phyloP scores from a whole-genome alignment of 2,797 vertebrate genomes.

The Platalea minor region DNA sequence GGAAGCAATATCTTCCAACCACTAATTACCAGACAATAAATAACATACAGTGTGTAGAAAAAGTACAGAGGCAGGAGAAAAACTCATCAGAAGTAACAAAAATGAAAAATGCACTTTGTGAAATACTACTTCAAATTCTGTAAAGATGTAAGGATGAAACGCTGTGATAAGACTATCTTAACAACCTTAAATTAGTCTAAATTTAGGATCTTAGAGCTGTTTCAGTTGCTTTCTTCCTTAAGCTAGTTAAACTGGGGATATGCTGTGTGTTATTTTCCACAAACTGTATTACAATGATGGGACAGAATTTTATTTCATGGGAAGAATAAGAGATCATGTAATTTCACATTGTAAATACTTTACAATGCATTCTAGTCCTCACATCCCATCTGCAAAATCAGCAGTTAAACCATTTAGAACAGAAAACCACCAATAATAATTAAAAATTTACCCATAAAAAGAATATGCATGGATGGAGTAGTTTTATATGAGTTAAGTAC shows the following conservation, averaged over 20 bases:
- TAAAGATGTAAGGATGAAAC: neutral
- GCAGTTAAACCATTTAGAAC: neutral
- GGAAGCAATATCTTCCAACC: slow-evolving; percentile 2
- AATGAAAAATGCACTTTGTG: neutral
- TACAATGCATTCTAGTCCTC: neutral
- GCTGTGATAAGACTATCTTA: neutral
- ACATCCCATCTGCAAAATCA: neutral
- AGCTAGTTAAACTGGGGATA: neutral
- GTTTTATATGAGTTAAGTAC: neutral
- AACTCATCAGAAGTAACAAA: neutral
- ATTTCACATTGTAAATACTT: neutral
- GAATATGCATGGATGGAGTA: neutral
- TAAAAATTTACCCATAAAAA: neutral
- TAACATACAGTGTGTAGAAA: neutral
- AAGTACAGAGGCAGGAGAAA: neutral
- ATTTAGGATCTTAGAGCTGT: neutral
- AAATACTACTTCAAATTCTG: neutral
- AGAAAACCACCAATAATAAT: neutral
- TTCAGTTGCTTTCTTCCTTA: neutral
- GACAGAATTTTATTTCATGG: neutral
- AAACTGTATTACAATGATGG: neutral
- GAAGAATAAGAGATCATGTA: neutral
- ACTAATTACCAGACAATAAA: neutral
- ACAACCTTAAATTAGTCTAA: neutral
- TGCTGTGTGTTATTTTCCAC: neutral